Conservation (phyloP, 2,888 invertebrate species). For the Morpho helenor region DNA sequence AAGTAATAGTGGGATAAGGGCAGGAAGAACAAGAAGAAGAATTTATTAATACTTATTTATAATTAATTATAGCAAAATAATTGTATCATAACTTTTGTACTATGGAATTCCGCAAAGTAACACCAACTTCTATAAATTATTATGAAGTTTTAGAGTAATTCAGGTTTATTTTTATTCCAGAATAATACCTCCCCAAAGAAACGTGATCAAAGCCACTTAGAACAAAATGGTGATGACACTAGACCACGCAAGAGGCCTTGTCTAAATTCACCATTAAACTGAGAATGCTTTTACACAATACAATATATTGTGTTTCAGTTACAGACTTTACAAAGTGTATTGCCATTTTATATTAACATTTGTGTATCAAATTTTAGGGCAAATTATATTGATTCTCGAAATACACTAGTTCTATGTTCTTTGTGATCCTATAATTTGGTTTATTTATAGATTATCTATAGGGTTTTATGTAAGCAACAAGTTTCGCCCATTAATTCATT, state of each 20-base stretch:
- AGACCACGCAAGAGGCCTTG: conserved; percentile 81
- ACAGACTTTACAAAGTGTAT: conserved; percentile 56
- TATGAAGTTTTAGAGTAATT: no score
- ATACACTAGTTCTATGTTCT: conserved; percentile 42
- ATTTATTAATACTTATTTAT: no score
- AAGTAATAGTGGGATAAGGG: no score
- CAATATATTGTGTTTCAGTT: conserved; percentile 55
- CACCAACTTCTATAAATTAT: no score
- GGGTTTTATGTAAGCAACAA: not conserved
- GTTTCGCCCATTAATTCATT: conserved; percentile 12
- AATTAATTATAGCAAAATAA: no score
- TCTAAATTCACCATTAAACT: conserved; percentile 64
- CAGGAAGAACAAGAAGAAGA: no score
- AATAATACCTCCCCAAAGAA: conserved; percentile 80
- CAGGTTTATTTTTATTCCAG: conserved; percentile 40
- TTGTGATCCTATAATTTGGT: conserved; percentile 29
- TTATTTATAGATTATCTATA: not conserved
- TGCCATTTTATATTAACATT: conserved; percentile 56
- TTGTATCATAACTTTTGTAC: no score
- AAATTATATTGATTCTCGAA: conserved; percentile 43
- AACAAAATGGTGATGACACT: conserved; percentile 78
- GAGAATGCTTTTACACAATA: conserved; percentile 37
- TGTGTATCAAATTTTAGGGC: conserved; percentile 48
- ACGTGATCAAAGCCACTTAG: conserved; percentile 75
- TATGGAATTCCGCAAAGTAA: no score